phyloP scores from a whole-genome alignment of 2,113 vertebrate genomes.

The Pterocles gutturalis region DNA sequence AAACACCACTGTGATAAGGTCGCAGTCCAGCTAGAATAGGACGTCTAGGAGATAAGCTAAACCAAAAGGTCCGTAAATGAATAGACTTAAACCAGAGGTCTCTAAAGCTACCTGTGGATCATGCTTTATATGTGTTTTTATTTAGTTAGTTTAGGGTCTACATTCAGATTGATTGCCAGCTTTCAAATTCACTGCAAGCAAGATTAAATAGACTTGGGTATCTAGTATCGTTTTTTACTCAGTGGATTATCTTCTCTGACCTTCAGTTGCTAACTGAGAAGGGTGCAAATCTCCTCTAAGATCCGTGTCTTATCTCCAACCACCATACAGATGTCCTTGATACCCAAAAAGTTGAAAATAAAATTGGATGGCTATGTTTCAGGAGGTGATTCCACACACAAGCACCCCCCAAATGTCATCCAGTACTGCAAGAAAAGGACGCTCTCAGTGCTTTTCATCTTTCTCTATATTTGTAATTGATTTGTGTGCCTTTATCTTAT shows the following conservation, averaged over 20 bases:
- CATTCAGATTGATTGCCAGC: not conserved
- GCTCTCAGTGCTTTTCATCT: not conserved
- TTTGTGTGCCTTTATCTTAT: conserved; percentile 6
- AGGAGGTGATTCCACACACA: not conserved
- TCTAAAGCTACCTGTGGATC: not conserved
- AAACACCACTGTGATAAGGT: not conserved
- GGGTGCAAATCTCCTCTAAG: not conserved
- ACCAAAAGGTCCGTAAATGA: not conserved
- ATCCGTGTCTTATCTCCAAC: not conserved
- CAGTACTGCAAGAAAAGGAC: not conserved
- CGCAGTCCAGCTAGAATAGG: not conserved
- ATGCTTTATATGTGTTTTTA: not conserved
- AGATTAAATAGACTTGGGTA: not conserved
- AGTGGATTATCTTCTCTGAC: not conserved
- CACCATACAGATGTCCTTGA: not conserved
- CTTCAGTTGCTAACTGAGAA: not conserved
- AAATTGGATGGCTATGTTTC: not conserved
- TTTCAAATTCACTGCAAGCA: not conserved
- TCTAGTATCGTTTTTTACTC: not conserved
- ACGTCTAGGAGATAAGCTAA: not conserved
- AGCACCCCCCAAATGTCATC: not conserved
- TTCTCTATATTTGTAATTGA: not conserved
- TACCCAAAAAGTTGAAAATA: not conserved
- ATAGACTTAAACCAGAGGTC: not conserved
- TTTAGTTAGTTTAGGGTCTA: not conserved